phyloP scores from a whole-genome alignment of 2,113 vertebrate species.

The Peucedramus taeniatus region DNA sequence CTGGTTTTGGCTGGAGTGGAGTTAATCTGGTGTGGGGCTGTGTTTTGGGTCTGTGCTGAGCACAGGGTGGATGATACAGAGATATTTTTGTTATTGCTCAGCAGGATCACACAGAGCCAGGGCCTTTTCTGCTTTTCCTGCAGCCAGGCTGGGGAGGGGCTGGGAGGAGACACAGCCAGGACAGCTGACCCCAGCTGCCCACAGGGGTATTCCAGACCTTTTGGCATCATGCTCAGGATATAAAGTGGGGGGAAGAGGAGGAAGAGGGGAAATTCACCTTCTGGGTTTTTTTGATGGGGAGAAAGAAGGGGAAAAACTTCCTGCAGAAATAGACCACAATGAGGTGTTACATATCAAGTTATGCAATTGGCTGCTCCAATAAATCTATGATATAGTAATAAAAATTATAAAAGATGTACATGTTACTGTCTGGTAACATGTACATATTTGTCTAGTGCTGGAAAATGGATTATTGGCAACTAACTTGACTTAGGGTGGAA shows the following conservation, averaged over 20 bases:
- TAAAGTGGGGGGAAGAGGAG: accelerated
- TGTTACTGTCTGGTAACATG: not conserved
- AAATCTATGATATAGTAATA: not conserved
- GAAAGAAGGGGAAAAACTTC: not conserved
- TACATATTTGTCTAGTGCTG: not conserved
- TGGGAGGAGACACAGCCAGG: not conserved
- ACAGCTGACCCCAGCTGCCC: not conserved
- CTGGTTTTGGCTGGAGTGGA: not conserved
- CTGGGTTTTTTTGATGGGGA: not conserved
- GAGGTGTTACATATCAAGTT: not conserved
- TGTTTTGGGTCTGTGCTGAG: not conserved
- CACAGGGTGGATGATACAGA: not conserved
- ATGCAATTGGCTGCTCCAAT: not conserved
- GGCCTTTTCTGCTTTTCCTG: not conserved
- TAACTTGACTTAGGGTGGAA: not conserved
- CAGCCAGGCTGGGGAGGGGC: not conserved
- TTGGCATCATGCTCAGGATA: not conserved
- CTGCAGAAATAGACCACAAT: not conserved
- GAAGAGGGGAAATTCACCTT: not conserved
- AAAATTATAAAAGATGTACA: not conserved
- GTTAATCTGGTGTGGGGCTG: not conserved
- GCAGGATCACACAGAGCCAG: not conserved
- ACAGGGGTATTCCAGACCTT: not conserved
- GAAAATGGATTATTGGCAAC: not conserved
- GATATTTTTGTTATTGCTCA: not conserved